Evolutionary conservation across 2,797 vertebrate genomes (phyloP).

Genomic region (Coracias cyanogaster): DNA sequence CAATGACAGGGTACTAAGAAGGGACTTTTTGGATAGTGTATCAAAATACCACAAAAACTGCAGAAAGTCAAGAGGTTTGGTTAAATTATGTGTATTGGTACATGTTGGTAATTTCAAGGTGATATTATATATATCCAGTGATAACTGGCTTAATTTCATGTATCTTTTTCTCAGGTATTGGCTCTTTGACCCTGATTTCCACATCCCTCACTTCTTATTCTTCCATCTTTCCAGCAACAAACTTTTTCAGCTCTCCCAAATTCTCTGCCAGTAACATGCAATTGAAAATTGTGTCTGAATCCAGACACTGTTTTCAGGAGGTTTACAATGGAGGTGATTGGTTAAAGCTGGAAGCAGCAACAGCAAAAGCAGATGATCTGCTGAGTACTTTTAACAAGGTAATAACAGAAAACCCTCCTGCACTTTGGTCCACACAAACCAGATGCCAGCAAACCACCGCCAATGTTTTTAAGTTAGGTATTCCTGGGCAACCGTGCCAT

Average conservation of each 20-base stretch:
- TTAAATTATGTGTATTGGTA: neutral
- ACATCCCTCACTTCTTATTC: neutral
- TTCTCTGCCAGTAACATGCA: neutral
- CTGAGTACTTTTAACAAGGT: neutral
- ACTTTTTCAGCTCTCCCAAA: neutral
- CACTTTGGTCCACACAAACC: neutral
- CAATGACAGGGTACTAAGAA: neutral
- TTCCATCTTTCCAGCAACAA: neutral
- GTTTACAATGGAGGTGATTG: neutral
- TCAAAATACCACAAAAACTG: neutral
- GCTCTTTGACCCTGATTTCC: neutral
- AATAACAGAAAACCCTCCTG: neutral
- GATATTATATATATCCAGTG: neutral
- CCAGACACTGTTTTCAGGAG: neutral
- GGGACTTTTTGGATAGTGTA: neutral
- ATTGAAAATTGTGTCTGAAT: neutral
- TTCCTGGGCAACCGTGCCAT: neutral
- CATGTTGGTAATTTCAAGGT: neutral
- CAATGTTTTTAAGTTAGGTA: neutral
- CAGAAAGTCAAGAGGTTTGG: neutral
- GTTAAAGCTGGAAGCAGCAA: neutral
- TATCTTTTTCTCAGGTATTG: neutral
- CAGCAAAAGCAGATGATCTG: neutral
- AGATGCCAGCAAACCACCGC: neutral
- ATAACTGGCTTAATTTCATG: neutral